These are phyloP conservation scores for Halcyon senegalensis DNA, from an alignment of 2,113 vertebrate genomes.

Conservation along the genomic window DNA sequence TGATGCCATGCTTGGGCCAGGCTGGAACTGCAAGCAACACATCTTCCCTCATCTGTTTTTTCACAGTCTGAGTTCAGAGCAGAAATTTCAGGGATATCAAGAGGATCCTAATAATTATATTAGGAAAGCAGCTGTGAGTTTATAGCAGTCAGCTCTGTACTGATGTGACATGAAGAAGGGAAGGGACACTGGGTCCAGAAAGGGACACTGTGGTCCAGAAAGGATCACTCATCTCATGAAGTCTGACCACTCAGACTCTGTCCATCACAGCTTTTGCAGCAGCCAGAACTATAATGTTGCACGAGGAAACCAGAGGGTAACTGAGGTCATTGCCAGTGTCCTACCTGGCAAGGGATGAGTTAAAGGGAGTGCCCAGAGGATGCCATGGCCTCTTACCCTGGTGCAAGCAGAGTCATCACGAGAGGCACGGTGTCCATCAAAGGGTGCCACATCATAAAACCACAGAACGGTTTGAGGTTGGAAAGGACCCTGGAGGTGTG, in stretches of 20 bases:
- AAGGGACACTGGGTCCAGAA: background rate
- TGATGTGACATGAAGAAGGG: background rate
- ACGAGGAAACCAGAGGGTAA: background rate
- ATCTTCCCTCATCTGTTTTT: background rate
- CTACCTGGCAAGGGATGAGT: background rate
- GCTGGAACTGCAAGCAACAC: background rate
- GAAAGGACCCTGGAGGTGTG: background rate
- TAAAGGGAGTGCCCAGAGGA: background rate
- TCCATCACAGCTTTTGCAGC: background rate
- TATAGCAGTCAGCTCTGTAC: background rate
- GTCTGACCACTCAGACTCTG: background rate
- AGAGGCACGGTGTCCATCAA: background rate
- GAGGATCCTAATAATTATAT: background rate
- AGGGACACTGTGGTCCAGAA: background rate
- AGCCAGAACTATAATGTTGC: background rate
- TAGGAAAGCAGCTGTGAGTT: background rate
- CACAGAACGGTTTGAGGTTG: background rate
- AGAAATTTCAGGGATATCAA: background rate
- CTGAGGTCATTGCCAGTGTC: background rate
- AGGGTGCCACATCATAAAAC: background rate
- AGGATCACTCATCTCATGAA: background rate
- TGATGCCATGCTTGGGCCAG: background rate
- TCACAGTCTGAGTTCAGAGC: background rate
- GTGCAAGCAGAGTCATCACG: background rate
- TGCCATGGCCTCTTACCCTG: accelerated